phyloP scores from a whole-genome alignment of 2,113 vertebrate species.

The Bostrychus sinensis region DNA sequence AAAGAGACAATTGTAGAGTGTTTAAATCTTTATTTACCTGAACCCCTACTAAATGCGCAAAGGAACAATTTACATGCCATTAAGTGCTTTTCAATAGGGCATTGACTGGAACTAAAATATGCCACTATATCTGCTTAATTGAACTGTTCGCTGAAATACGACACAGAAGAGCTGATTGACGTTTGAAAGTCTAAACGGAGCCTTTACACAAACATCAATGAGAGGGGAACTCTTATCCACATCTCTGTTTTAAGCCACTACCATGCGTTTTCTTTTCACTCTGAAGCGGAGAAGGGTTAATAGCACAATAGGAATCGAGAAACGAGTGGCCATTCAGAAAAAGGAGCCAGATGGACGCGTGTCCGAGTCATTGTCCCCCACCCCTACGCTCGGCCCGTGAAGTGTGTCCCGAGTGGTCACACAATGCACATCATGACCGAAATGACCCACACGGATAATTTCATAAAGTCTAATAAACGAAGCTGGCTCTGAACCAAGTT shows the following conservation, averaged over 20 bases:
- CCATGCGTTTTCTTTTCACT: constrained; percentile 49
- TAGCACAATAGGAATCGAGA: constrained; percentile 2
- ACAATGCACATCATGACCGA: neutral
- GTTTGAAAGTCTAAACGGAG: constrained; percentile 66
- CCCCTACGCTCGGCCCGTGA: neutral
- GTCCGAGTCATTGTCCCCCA: constrained; percentile 6
- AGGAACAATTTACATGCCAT: constrained; percentile 95
- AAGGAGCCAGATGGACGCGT: neutral
- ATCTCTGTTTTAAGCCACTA: constrained; percentile 47
- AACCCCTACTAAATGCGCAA: constrained; percentile 87
- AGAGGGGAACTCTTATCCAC: constrained; percentile 51
- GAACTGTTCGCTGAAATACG: constrained; percentile 88
- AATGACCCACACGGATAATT: constrained; percentile 1
- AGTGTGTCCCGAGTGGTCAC: constrained; percentile 6
- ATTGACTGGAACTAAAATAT: constrained; percentile 98
- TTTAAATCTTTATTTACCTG: constrained; percentile 98
- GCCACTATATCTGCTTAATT: constrained; percentile 89
- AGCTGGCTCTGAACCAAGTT: constrained; percentile 39
- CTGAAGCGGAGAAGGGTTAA: constrained; percentile 3
- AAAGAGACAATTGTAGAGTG: constrained; percentile 88
- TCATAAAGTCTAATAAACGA: constrained; percentile 15
- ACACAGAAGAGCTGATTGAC: constrained; percentile 74
- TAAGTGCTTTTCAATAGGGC: constrained; percentile 96
- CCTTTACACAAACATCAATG: constrained; percentile 71
- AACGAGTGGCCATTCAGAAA: constrained; percentile 8